A percentile compares a stretch with the other conserved stretches of the same genome.
Evolutionary conservation across 2,888 invertebrate species (phyloP).

Genomic region (Drosophila mulleri): DNA sequence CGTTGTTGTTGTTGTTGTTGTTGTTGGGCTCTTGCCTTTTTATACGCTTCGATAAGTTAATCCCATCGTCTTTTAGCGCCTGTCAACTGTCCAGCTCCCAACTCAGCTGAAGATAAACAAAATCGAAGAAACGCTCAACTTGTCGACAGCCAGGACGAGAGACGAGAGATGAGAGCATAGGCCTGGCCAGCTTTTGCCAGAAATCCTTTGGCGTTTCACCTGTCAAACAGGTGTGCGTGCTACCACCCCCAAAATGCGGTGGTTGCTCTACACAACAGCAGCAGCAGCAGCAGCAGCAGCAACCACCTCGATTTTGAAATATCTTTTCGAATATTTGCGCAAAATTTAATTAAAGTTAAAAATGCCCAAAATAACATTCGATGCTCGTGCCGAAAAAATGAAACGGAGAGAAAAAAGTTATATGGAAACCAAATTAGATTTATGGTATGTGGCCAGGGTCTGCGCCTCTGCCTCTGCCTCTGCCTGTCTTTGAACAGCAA

Average conservation of each 20-base stretch:
- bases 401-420: neutral
- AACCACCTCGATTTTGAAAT: slow-evolving; percentile 66
- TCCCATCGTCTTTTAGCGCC: slow-evolving; percentile 77
- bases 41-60: slow-evolving; percentile 79
- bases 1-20: slow-evolving; percentile 19
- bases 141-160: slow-evolving; percentile 31
- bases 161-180: slow-evolving; percentile 2
- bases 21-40: slow-evolving; percentile 48
- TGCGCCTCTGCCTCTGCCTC: neutral
- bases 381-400: slow-evolving; percentile 9
- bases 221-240: slow-evolving; percentile 64
- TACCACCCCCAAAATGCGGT: slow-evolving; percentile 18
- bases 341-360: slow-evolving; percentile 78
- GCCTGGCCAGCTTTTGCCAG: slow-evolving; percentile 32
- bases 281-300: slow-evolving; percentile 9
- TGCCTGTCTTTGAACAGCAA: neutral
- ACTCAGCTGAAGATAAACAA: slow-evolving; percentile 39
- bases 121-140: slow-evolving; percentile 52
- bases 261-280: slow-evolving; percentile 18
- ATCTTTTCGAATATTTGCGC: slow-evolving; percentile 73
- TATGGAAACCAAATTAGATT: slow-evolving; percentile 33
- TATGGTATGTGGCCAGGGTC: slow-evolving; percentile 15
- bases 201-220: slow-evolving; percentile 51
- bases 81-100: slow-evolving; percentile 48
- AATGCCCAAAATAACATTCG: slow-evolving; percentile 69